phyloP scores from a whole-genome alignment of 2,113 vertebrate species.

The Litocranius walleri region DNA sequence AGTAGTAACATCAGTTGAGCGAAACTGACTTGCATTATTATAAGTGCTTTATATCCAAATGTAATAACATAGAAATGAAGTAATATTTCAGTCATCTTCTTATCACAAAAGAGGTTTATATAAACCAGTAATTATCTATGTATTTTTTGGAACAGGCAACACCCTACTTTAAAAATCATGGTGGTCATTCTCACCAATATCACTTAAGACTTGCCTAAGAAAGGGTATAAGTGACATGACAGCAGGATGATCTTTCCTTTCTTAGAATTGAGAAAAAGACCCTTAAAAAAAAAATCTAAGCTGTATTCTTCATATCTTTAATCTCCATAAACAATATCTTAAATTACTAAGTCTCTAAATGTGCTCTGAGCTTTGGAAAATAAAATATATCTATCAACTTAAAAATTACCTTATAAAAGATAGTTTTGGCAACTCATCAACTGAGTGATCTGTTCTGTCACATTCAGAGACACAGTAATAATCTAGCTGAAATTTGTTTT shows the following conservation, averaged over 20 bases:
- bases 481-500: background rate
- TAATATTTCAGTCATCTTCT: background rate
- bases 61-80: slow-evolving; percentile 15
- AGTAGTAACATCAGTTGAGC: background rate
- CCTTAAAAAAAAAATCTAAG: background rate
- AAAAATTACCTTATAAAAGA: background rate
- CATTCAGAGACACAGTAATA: background rate
- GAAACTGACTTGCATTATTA: background rate
- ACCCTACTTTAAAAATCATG: background rate
- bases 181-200: background rate
- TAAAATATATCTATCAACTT: background rate
- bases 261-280: background rate
- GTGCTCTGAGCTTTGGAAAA: background rate
- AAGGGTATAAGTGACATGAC: background rate
- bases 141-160: background rate
- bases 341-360: background rate
- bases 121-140: background rate
- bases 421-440: background rate
- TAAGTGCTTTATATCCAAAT: background rate
- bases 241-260: background rate
- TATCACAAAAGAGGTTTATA: background rate
- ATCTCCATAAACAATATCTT: background rate
- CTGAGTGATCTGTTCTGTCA: background rate
- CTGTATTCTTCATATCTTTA: background rate
- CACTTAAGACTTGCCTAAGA: background rate